Conservation (phyloP, 2,113 vertebrate species). For the Nanorana parkeri region DNA sequence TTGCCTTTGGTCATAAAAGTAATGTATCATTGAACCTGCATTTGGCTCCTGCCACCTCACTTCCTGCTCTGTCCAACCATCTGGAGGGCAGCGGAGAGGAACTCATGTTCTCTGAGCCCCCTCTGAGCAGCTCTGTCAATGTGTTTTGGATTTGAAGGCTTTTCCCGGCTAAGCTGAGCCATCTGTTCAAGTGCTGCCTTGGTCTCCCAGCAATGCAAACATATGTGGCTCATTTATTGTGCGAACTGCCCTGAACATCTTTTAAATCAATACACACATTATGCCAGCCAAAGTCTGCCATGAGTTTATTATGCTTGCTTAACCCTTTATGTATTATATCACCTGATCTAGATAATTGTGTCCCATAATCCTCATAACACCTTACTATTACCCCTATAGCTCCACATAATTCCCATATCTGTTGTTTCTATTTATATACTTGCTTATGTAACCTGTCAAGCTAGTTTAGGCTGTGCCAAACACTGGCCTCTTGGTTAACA, state of each 20-base stretch:
- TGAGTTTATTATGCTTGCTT: constrained; percentile 41
- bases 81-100: constrained; percentile 49
- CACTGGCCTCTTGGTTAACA: no score
- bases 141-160: constrained; percentile 56
- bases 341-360: neutral
- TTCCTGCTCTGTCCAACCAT: constrained; percentile 46
- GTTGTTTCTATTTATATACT: neutral
- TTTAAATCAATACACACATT: constrained; percentile 54
- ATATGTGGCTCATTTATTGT: constrained; percentile 54
- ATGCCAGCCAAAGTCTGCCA: constrained; percentile 50
- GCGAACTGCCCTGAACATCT: constrained; percentile 46
- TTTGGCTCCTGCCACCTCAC: constrained; percentile 50
- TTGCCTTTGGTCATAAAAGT: neutral
- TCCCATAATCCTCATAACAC: neutral
- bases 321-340: constrained; percentile 29
- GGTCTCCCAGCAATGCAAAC: constrained; percentile 50
- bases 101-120: constrained; percentile 16
- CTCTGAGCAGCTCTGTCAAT: constrained; percentile 46
- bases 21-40: constrained; percentile 2
- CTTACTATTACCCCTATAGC: neutral
- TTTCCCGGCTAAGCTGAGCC: constrained; percentile 57
- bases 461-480: neutral
- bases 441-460: neutral
- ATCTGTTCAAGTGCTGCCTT: constrained; percentile 50
- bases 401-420: neutral